These are phyloP conservation scores for Cassiopea andromeda DNA, from an alignment of 30 jellyfish, hydroid and myxozoan genomes.

Conservation along the genomic window DNA sequence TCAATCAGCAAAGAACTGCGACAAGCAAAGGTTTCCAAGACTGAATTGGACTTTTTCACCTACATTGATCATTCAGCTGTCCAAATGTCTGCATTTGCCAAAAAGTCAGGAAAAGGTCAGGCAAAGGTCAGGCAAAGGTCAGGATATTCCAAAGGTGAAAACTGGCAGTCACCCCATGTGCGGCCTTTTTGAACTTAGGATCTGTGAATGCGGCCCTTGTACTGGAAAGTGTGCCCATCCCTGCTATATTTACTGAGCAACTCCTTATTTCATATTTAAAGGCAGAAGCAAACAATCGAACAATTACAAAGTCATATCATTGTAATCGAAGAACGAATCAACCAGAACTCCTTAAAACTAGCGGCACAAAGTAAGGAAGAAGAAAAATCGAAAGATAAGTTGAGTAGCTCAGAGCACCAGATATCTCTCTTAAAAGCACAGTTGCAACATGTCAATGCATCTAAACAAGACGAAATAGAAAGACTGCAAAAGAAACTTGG, in stretches of 20 bases:
- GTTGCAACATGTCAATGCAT: constrained; percentile 38
- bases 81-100: no score
- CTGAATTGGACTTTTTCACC: not conserved
- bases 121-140: no score
- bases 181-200: no score
- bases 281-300: constrained; percentile 68
- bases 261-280: not conserved
- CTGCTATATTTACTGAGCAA: no score
- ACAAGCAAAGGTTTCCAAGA: no score
- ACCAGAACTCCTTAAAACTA: constrained; percentile 37
- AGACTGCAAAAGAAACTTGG: constrained; percentile 80
- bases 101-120: no score
- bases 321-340: constrained; percentile 58
- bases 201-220: no score
- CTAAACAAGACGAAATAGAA: constrained; percentile 80
- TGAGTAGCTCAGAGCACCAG: constrained; percentile 65
- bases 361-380: constrained; percentile 55
- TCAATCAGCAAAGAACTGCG: no score
- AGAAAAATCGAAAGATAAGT: constrained; percentile 32
- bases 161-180: no score
- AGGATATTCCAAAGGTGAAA: no score
- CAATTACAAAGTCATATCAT: constrained; percentile 51
- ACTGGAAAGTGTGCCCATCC: not conserved
- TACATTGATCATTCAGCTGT: no score
- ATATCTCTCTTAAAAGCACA: constrained; percentile 71